Conservation (phyloP, 2,888 invertebrate species). For the Cyaniris semiargus region DNA sequence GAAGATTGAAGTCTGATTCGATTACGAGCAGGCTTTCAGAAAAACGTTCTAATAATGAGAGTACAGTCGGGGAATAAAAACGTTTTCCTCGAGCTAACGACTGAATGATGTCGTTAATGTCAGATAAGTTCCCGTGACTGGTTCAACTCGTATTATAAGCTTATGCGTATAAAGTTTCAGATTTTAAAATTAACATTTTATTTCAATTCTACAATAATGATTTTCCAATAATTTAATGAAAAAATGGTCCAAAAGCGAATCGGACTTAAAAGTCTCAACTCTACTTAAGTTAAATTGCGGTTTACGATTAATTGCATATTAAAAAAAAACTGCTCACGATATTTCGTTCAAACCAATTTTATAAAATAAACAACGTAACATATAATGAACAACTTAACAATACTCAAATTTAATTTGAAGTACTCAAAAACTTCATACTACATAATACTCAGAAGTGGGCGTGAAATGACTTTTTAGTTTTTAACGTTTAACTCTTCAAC, state of each 20-base stretch:
- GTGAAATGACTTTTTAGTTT: conserved; percentile 19
- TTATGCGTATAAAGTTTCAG: background rate
- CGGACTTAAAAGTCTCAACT: too few relatives aligned
- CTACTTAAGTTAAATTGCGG: too few relatives aligned
- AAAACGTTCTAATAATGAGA: conserved; percentile 30
- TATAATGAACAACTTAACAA: too few relatives aligned
- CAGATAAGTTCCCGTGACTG: background rate
- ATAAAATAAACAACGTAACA: too few relatives aligned
- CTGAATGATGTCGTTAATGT: conserved; percentile 29
- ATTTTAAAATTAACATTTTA: background rate
- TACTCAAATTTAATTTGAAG: too few relatives aligned
- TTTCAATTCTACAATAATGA: background rate
- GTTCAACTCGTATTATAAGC: background rate
- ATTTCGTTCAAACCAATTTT: too few relatives aligned
- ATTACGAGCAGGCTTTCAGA: conserved; percentile 41
- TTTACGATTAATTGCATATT: too few relatives aligned
- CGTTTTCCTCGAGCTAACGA: conserved; percentile 27
- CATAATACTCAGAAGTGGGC: background rate
- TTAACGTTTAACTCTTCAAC: too few relatives aligned
- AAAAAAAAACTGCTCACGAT: too few relatives aligned
- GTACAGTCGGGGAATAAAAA: conserved; percentile 29
- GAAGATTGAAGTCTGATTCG: conserved; percentile 51
- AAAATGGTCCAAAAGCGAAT: background rate
- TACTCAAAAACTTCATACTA: too few relatives aligned
- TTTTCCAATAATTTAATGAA: background rate